Percentiles rank a stretch among this genome's conserved stretches.
phyloP scores from a whole-genome alignment of 2,113 vertebrate species.

The Xenopus tropicalis region DNA sequence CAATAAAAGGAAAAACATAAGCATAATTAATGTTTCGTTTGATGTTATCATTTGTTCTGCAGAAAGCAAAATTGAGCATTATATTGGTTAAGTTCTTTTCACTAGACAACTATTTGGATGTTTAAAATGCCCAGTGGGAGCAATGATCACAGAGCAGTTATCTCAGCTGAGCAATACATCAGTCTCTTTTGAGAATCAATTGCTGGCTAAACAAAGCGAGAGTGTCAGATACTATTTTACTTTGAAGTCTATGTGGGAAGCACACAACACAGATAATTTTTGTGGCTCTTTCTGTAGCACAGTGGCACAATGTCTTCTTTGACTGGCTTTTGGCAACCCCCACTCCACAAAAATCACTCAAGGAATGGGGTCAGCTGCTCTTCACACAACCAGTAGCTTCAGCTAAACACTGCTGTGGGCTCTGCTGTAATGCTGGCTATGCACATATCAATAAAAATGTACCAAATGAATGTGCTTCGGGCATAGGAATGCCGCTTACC shows the following conservation, averaged over 20 bases:
- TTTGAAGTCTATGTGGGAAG: background rate
- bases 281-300: too few relatives aligned
- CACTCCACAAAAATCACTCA: background rate
- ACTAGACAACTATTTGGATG: background rate
- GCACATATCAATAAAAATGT: too few relatives aligned
- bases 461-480: too few relatives aligned
- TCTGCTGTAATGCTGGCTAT: too few relatives aligned
- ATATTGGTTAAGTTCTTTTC: background rate
- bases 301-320: background rate
- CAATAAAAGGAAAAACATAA: too few relatives aligned
- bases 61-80: background rate
- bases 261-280: too few relatives aligned
- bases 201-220: background rate
- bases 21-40: too few relatives aligned
- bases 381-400: too few relatives aligned
- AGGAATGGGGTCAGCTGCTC: background rate
- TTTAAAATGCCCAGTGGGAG: background rate
- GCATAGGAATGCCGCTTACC: too few relatives aligned
- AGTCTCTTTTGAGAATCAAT: conserved; percentile 1
- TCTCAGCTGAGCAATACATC: background rate
- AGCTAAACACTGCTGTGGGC: too few relatives aligned
- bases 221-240: background rate
- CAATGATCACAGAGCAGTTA: background rate
- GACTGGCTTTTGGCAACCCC: background rate
- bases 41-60: too few relatives aligned